Evolutionary conservation across 2,888 invertebrate species (phyloP).

Genomic region (Drosophila robusta): DNA sequence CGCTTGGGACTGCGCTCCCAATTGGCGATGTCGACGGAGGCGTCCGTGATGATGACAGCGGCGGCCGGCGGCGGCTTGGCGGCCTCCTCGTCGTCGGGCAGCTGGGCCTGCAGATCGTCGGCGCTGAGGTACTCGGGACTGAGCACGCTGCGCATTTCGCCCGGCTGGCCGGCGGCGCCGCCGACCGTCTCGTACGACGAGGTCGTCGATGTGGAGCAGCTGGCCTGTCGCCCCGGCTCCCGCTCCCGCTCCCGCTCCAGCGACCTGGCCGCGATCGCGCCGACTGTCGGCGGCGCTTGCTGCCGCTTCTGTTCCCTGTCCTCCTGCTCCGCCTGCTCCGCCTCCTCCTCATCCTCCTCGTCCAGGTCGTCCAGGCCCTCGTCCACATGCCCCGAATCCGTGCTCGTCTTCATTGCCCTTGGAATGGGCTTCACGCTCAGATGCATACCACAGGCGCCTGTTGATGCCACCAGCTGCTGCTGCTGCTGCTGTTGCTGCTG

Average conservation of each 20-base stretch:
- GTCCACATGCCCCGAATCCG: conserved; percentile 85
- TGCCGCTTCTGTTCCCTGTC: neutral
- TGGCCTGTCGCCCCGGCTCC: conserved; percentile 40
- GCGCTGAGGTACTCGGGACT: conserved; percentile 85
- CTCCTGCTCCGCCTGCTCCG: conserved; percentile 58
- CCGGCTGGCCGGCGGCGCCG: conserved; percentile 62
- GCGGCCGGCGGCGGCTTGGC: conserved; percentile 85
- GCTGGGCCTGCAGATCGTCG: conserved; percentile 85
- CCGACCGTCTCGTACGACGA: conserved; percentile 85
- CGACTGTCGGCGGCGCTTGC: neutral
- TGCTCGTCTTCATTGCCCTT: conserved; percentile 84
- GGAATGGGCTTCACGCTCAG: conserved; percentile 81
- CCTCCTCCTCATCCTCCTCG: conserved; percentile 44
- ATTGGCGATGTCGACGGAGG: conserved; percentile 88
- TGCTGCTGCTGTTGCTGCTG: neutral
- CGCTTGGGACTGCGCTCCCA: conserved; percentile 84
- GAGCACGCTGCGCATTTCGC: conserved; percentile 68
- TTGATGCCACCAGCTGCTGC: conserved; percentile 21
- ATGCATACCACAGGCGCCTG: conserved; percentile 35
- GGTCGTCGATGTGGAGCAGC: conserved; percentile 83
- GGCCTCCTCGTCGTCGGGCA: conserved; percentile 57
- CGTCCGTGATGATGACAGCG: conserved; percentile 90
- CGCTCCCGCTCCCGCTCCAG: conserved; percentile 19
- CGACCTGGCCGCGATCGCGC: conserved; percentile 29
- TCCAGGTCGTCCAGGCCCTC: conserved; percentile 84